Conservation (phyloP, 2,113 vertebrate species). For the Catagonus wagneri region DNA sequence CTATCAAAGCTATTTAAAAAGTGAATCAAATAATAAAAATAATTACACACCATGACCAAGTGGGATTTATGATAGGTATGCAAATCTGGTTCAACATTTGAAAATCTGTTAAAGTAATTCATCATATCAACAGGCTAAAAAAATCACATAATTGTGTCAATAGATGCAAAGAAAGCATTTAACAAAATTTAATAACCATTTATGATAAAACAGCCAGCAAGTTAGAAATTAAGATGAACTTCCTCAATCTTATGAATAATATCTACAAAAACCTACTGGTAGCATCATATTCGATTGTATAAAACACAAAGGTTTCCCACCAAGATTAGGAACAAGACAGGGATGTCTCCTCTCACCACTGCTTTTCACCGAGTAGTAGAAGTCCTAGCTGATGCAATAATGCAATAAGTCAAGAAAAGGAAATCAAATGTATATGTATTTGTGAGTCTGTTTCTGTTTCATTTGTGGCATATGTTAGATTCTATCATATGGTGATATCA, state of each 20-base stretch:
- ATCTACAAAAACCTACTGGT: not conserved
- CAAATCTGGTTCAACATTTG: not conserved
- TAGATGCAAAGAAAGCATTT: not conserved
- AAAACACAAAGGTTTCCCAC: conserved; percentile 8
- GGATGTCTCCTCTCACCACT: not conserved
- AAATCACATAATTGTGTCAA: not conserved
- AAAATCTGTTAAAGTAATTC: not conserved
- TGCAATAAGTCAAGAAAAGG: not conserved
- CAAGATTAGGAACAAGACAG: not conserved
- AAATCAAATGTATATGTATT: not conserved
- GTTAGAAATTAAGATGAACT: not conserved
- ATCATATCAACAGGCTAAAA: not conserved
- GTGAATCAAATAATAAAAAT: not conserved
- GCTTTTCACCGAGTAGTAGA: not conserved
- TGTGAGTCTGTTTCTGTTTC: not conserved
- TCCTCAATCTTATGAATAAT: not conserved
- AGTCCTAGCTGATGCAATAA: not conserved
- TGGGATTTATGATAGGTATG: not conserved
- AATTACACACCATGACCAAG: not conserved
- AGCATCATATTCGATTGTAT: not conserved
- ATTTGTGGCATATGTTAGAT: no score
- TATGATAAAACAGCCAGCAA: not conserved
- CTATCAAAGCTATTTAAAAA: not conserved
- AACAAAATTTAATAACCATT: not conserved
- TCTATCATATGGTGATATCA: no score